Base-by-base conservation (phyloP, 2,888 invertebrate species). In the Tortricodes alternella region DNA sequence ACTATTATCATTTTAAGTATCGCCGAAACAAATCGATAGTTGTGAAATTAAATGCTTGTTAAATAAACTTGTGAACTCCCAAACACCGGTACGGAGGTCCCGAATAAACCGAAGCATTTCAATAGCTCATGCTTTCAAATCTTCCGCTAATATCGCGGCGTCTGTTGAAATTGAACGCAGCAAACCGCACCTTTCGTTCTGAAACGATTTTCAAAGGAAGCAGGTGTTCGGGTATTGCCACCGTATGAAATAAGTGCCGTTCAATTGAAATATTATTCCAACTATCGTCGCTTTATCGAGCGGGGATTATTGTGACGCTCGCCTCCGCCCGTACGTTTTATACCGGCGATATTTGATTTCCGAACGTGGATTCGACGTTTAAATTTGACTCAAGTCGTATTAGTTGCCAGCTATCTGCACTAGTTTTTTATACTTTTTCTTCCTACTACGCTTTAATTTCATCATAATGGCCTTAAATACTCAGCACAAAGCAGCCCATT, bases 181-280 rank as follows among this genome's bases (percentile, higher is more conserved):
- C 70, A 60, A 62, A 59, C 60, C 60, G 58, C 63, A 65, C 64
- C 56, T 59, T 60, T 43, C 60, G 61, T 62, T 60, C 62, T 65
- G 59, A 67, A 71, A 66, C 71, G 65, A 74, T 74, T 75, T 71
- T 70, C 68, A 66, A 68, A 64, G 60, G 66, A 59, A 64, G 66
- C 78, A 78, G 78, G 79, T 80, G 76, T 59, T 63, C 65, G 55
- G 55, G 60, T 68, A 68, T 68, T 64, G 68, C 59, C 60, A 60
- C 68, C 71, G 66, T 71, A 67, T 70, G 70, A 73, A 73, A 74
- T 71, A 75, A 76, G 74, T 75, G 74, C 70, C 64, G 63, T 59
- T 53, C 71, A 74, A 79, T 74, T 78, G 79, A 78, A 78, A 80
- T 80, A 79, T 79, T 78, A 77, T 79, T 73, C 71, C 66, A 70